phyloP scores from a whole-genome alignment of 2,888 invertebrate genomes.

The Dermolepida albohirtum region DNA sequence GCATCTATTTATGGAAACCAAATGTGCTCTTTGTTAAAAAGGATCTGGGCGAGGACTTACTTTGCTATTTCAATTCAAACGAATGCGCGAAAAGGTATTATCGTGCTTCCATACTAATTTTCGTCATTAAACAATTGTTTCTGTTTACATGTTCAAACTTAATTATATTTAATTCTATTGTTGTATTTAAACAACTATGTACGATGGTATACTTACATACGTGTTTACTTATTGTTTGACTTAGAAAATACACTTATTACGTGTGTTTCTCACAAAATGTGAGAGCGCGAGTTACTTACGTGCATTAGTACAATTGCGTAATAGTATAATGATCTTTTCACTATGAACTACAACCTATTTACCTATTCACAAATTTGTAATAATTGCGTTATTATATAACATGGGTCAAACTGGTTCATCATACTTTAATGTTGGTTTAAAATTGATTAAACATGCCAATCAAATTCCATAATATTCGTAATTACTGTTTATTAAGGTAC shows the following conservation, averaged over 20 bases:
- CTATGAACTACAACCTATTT: conserved; percentile 14
- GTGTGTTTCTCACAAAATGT: conserved; percentile 35
- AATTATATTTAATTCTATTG: conserved; percentile 24
- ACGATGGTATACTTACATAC: neutral
- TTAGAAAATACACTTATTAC: conserved; percentile 26
- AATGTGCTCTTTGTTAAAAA: conserved; percentile 14
- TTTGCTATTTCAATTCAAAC: conserved; percentile 2
- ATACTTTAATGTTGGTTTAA: no score
- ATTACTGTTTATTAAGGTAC: no score
- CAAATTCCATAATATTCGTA: no score
- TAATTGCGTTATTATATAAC: conserved; percentile 27
- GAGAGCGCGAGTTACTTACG: conserved; percentile 16
- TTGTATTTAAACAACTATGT: conserved; percentile 15
- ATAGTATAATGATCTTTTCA: conserved; percentile 22
- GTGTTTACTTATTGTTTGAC: conserved; percentile 11
- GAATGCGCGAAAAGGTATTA: conserved; percentile 6
- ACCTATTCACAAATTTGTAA: conserved; percentile 19
- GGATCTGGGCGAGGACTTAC: conserved; percentile 1
- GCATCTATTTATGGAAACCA: conserved; percentile 17
- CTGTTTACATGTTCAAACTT: conserved; percentile 7
- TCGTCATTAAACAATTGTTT: neutral
- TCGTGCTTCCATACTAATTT: conserved; percentile 3
- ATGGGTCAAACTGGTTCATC: conserved; percentile 14
- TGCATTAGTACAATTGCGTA: conserved; percentile 10
- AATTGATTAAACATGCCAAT: no score